Percentiles rank a stretch among this genome's conserved stretches.
Evolutionary conservation across 2,113 vertebrate species (phyloP).

Genomic region (Cranoglanis bouderius): DNA sequence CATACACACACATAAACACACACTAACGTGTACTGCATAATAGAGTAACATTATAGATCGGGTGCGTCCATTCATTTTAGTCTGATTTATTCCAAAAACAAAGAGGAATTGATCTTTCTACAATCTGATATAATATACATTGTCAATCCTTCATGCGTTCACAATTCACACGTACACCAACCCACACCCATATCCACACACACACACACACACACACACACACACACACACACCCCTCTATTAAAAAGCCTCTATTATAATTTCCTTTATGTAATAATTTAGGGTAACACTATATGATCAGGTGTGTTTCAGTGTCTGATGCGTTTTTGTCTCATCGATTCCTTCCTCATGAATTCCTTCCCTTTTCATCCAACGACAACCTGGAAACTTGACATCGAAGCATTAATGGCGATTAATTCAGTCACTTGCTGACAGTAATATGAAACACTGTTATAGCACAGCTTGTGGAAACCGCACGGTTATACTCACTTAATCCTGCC

Average conservation of each 20-base stretch:
- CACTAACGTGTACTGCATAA: neutral
- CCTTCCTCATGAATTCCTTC: neutral
- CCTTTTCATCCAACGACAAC: neutral
- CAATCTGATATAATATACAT: neutral
- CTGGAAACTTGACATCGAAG: neutral
- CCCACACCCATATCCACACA: conserved; percentile 21
- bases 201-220: conserved; percentile 19
- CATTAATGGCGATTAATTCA: conserved; percentile 10
- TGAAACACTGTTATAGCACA: neutral
- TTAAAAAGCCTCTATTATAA: neutral
- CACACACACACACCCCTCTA: neutral
- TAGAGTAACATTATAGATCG: neutral
- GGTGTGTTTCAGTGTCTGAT: neutral
- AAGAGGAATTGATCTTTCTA: neutral
- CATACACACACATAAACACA: neutral
- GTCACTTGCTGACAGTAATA: neutral
- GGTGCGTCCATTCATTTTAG: neutral
- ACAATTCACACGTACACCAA: conserved; percentile 23
- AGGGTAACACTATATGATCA: neutral
- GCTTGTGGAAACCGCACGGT: neutral
- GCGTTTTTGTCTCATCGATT: neutral
- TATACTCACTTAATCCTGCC: neutral
- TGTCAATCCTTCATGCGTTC: neutral
- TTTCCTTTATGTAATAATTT: neutral
- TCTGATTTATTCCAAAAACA: neutral